Conservation (phyloP, 2,113 vertebrate genomes). For the Bungarus multicinctus region DNA sequence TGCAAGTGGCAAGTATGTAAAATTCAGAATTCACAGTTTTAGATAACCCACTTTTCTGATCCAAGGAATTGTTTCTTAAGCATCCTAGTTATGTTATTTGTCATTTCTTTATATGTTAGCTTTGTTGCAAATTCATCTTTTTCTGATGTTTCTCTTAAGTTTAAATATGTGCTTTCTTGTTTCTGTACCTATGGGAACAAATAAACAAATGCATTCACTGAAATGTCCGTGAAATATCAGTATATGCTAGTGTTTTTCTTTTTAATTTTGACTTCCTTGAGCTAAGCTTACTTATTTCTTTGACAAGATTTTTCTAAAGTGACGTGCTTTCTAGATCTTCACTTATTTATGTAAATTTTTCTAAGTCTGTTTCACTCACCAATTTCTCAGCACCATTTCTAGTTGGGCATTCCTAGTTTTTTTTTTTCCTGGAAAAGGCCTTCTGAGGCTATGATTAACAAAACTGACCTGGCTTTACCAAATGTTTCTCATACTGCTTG, state of each 20-base stretch:
- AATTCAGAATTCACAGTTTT: background rate
- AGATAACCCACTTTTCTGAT: background rate
- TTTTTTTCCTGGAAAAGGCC: background rate
- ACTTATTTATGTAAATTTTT: background rate
- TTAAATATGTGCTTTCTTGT: background rate
- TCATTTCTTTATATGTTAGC: background rate
- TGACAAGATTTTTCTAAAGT: background rate
- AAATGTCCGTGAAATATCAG: background rate
- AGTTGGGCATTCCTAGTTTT: background rate
- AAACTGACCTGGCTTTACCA: background rate
- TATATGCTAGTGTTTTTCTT: background rate
- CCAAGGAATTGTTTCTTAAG: background rate
- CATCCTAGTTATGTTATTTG: background rate
- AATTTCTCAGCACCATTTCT: background rate
- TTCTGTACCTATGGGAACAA: background rate
- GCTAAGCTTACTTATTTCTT: background rate
- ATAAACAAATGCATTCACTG: background rate
- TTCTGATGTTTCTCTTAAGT: background rate
- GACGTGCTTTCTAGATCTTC: background rate
- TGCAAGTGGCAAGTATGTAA: background rate
- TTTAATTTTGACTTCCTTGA: background rate
- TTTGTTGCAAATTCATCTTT: background rate
- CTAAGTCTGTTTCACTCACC: no score
- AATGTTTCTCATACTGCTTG: background rate
- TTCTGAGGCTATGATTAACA: background rate